Evolutionary conservation across 1,140 invertebrate genomes (phyloP).

Genomic region (Pseudobourletiella spinata): DNA sequence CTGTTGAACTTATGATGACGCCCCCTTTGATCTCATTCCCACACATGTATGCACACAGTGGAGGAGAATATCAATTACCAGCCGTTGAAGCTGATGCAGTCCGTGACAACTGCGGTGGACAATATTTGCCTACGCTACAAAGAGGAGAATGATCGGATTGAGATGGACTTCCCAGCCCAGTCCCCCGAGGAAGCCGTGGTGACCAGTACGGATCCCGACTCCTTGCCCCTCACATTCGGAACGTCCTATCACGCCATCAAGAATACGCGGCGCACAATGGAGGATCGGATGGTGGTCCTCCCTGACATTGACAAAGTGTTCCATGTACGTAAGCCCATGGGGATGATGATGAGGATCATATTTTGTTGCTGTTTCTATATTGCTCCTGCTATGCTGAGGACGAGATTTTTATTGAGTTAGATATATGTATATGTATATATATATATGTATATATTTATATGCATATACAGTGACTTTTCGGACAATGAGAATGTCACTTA

Average conservation of each 20-base stretch:
- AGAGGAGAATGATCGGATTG: constrained; percentile 43
- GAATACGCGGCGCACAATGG: constrained; percentile 73
- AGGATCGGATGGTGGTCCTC: constrained; percentile 71
- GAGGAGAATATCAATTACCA: constrained; percentile 52
- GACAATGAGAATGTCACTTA: background rate
- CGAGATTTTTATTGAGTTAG: background rate
- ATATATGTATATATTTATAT: too few species aligned
- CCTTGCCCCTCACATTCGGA: constrained; percentile 45
- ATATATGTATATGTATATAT: background rate
- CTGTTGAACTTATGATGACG: too few species aligned
- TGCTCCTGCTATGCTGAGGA: background rate
- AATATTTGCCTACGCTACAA: constrained; percentile 56
- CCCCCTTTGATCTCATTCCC: too few species aligned
- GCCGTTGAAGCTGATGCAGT: constrained; percentile 60
- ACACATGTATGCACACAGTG: too few species aligned
- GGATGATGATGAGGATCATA: background rate
- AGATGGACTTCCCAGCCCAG: background rate
- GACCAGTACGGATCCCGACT: constrained; percentile 35
- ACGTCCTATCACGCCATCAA: constrained; percentile 55
- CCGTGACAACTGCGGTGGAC: constrained; percentile 58
- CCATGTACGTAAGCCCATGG: constrained; percentile 13
- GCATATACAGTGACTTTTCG: background rate
- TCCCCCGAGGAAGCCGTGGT: constrained; percentile 30
- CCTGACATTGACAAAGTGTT: constrained; percentile 45
- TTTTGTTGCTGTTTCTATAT: background rate